Evolutionary conservation across 2,113 vertebrate genomes (phyloP).

Genomic region (Zosterops japonicus): DNA sequence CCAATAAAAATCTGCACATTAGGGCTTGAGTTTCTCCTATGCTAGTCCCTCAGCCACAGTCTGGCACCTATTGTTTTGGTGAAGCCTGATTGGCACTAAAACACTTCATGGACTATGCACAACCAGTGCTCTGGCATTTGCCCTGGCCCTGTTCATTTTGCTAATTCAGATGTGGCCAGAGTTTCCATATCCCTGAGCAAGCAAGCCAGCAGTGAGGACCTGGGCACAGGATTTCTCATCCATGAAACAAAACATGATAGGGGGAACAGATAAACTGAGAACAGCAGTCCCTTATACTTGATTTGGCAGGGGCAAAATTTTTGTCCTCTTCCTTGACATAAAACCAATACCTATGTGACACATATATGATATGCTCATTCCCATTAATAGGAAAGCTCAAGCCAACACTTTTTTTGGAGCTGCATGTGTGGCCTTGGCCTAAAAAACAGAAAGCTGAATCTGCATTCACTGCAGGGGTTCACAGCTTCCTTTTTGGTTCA

Average conservation of each 20-base stretch:
- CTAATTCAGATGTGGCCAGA: background rate
- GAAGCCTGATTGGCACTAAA: background rate
- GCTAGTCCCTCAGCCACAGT: background rate
- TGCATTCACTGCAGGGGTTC: accelerated
- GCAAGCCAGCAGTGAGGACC: background rate
- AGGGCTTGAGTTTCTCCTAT: background rate
- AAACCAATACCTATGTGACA: background rate
- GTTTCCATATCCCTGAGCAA: background rate
- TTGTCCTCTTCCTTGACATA: background rate
- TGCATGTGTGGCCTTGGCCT: background rate
- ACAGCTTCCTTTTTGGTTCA: background rate
- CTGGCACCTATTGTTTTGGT: background rate
- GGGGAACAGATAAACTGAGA: background rate
- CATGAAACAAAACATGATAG: background rate
- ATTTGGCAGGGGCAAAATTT: background rate
- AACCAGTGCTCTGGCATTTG: background rate
- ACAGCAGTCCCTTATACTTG: background rate
- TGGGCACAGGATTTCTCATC: background rate
- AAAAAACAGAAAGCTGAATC: background rate
- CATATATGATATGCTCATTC: background rate
- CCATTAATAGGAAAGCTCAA: background rate
- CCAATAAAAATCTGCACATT: background rate
- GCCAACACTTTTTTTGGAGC: background rate
- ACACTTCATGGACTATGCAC: background rate
- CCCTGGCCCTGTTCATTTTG: background rate